Percentiles rank a stretch among this genome's conserved stretches.
Conservation (phyloP, 2,888 invertebrate genomes). For the Synanthedon formicaeformis region DNA sequence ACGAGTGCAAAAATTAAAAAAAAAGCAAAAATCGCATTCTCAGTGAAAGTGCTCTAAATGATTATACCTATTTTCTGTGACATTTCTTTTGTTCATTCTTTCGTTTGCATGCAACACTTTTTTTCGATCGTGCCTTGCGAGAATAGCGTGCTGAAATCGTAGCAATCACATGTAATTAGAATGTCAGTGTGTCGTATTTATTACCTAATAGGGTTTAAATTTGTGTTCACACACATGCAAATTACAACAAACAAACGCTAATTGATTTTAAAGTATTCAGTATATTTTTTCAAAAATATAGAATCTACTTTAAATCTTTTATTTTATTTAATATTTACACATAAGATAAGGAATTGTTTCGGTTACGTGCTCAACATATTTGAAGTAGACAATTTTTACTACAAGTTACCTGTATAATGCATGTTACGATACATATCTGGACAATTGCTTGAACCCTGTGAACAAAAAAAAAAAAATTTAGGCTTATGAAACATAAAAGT, state of each 20-base stretch:
- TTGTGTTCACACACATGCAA: too few species aligned
- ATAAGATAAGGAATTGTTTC: too few species aligned
- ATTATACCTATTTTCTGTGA: constrained; percentile 55
- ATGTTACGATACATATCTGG: constrained; percentile 91
- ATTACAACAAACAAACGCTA: too few species aligned
- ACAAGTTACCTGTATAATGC: constrained; percentile 82
- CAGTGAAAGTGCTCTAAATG: background rate
- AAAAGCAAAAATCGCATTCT: too few species aligned
- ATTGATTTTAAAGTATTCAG: too few species aligned
- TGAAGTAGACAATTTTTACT: background rate
- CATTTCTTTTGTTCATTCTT: constrained; percentile 51
- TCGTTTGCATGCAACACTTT: constrained; percentile 64
- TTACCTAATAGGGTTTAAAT: too few species aligned
- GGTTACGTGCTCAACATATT: background rate
- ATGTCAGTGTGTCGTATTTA: too few species aligned
- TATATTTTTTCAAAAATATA: too few species aligned
- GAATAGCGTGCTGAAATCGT: constrained; percentile 55
- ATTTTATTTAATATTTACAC: too few species aligned
- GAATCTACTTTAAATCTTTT: too few species aligned
- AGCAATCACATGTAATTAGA: background rate
- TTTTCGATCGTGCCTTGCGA: constrained; percentile 56
- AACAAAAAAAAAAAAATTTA: constrained; percentile 5
- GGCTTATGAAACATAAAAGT: background rate
- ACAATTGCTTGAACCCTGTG: constrained; percentile 73
- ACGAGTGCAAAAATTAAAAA: too few species aligned